Evolutionary conservation across 2,888 invertebrate genomes (phyloP), one percentile per base, ranked within the genome.

Genomic region (Hecatera dysodea): DNA sequence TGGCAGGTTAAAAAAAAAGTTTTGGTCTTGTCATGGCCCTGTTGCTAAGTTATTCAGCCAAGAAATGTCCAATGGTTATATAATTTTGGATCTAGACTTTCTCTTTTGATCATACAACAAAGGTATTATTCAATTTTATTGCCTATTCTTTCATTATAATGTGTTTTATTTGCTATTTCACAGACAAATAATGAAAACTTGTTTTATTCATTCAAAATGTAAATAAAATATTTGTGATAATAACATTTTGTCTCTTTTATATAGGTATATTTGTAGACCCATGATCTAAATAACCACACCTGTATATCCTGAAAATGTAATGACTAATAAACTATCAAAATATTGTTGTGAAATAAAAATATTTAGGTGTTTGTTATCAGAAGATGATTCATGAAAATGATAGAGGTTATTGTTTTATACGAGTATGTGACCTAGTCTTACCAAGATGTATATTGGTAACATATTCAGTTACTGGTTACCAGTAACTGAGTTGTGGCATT

Each of bases 81-180:
- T 89, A 89, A 89, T 87, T 86, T 82, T 68, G n/a, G 48, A 63
- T 78, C 72, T 82, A 77, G 75, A 86, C 86, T 85, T 86, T 87
- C 86, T 76, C 85, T 81, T 86, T 80, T 82, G 29, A 22, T 65
- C 55, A 48, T 48, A 12, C 19, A 52, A 29, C 42, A 65, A 19
- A 12, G 57, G 52, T 55, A 44, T 53, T 63, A 55, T 6, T 53
- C 0, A 50, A 50, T 71, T 22, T 57, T 48, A 29, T 50, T 24
- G 33, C n/a, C n/a, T 48, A 39, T 24, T 52, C n/a, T 52, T 61
- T 24, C 17, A 63, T 36, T 17, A n/a, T 27, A 17, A 17, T 62
- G 15, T 17, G n/a, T 56, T 48, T 19, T 7, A 22, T 7, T n/a
- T 44, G 15, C 0, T 33, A 11, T 50, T 36, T 36, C 50, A 65